Conservation (phyloP, 2,113 vertebrate genomes). For the Calidris pygmaea region DNA sequence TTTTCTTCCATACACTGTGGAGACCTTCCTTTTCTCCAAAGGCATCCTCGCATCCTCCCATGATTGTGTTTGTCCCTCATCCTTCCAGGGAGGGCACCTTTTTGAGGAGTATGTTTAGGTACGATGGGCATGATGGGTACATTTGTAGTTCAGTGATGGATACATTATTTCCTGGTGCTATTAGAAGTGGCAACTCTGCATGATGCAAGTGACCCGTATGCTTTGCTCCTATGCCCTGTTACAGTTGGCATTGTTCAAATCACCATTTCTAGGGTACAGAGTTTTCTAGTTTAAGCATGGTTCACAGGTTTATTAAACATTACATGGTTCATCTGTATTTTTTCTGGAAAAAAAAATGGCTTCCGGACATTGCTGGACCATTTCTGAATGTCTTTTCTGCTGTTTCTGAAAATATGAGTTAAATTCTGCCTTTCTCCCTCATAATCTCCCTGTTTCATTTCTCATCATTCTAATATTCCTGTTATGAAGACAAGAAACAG, state of each 20-base stretch:
- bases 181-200: neutral
- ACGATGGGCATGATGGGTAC: neutral
- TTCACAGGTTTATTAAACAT: neutral
- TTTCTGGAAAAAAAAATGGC: neutral
- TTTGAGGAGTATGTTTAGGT: neutral
- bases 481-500: slow-evolving; percentile 42
- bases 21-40: neutral
- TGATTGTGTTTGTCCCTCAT: neutral
- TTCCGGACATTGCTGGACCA: neutral
- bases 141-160: neutral
- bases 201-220: neutral
- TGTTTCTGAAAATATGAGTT: neutral
- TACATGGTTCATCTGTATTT: neutral
- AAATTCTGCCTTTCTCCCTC: neutral
- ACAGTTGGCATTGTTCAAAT: neutral
- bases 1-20: neutral
- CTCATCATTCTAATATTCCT: neutral
- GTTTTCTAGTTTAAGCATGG: neutral
- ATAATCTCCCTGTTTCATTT: neutral
- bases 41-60: neutral
- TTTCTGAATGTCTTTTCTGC: neutral
- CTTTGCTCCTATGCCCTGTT: neutral
- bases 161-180: neutral
- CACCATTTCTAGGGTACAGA: neutral
- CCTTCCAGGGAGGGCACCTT: neutral